These are phyloP conservation scores for Rhabdomys pumilio DNA, from an alignment of 2,797 vertebrate genomes.

Conservation along the genomic window DNA sequence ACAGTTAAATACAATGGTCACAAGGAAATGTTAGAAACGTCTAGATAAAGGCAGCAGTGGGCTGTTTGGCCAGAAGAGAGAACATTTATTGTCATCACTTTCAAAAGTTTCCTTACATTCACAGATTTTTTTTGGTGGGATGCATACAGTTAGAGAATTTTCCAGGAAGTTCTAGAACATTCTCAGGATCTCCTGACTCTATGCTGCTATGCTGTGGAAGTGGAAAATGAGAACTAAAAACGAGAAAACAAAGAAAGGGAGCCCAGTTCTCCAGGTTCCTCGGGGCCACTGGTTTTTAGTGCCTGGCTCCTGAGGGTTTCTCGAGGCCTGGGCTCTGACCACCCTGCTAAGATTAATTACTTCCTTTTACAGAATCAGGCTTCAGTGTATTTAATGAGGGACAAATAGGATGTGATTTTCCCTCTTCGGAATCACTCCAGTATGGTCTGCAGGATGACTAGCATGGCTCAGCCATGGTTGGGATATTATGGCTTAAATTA, in stretches of 20 bases:
- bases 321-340: slow-evolving; percentile 60
- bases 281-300: slow-evolving; percentile 10
- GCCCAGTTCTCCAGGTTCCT: background rate
- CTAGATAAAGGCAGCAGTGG: background rate
- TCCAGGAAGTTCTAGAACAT: background rate
- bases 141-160: background rate
- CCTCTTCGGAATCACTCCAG: slow-evolving; percentile 68
- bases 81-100: background rate
- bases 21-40: background rate
- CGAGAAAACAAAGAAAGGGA: background rate
- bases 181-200: background rate
- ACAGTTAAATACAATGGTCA: background rate
- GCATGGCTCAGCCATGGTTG: slow-evolving; percentile 81
- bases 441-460: slow-evolving; percentile 84
- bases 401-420: slow-evolving; percentile 69
- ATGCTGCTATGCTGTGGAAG: slow-evolving; percentile 33
- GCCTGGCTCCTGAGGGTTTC: slow-evolving; percentile 58
- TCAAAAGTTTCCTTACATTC: background rate
- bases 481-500: slow-evolving; percentile 88
- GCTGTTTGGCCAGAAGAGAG: background rate
- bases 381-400: slow-evolving; percentile 74
- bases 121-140: background rate
- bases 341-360: slow-evolving; percentile 73
- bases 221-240: background rate
- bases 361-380: slow-evolving; percentile 78